phyloP scores from a whole-genome alignment of 2,113 vertebrate genomes.

The Pachycephala philippinensis region DNA sequence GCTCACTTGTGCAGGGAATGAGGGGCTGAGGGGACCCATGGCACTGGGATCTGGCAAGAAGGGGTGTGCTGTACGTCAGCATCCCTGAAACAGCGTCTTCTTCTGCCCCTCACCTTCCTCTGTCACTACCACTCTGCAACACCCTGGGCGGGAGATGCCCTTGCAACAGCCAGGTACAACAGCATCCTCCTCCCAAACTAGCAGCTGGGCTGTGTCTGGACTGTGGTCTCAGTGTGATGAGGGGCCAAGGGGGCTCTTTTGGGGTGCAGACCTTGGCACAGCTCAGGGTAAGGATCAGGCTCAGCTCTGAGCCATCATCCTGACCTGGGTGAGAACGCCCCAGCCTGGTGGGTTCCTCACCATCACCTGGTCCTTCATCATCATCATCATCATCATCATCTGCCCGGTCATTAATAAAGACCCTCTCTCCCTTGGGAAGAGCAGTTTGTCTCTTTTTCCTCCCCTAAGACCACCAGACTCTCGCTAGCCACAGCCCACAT shows the following conservation, averaged over 20 bases:
- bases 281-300: neutral
- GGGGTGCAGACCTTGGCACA: fast-evolving
- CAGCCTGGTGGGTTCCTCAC: neutral
- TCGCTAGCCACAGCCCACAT: neutral
- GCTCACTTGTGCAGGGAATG: neutral
- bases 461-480: neutral
- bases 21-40: neutral
- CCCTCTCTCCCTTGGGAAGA: neutral
- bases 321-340: fast-evolving
- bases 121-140: fast-evolving
- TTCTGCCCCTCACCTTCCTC: neutral
- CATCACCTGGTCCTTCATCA: neutral
- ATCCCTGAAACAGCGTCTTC: neutral
- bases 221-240: fast-evolving
- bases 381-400: neutral
- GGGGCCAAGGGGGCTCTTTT: neutral
- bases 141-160: neutral
- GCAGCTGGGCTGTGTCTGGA: neutral
- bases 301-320: fast-evolving
- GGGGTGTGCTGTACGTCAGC: fast-evolving
- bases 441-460: neutral
- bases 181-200: neutral
- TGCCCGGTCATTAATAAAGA: neutral
- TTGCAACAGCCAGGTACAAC: neutral
- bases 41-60: neutral